phyloP scores from a whole-genome alignment of 2,888 invertebrate species.

The Drosophila mercatorum region DNA sequence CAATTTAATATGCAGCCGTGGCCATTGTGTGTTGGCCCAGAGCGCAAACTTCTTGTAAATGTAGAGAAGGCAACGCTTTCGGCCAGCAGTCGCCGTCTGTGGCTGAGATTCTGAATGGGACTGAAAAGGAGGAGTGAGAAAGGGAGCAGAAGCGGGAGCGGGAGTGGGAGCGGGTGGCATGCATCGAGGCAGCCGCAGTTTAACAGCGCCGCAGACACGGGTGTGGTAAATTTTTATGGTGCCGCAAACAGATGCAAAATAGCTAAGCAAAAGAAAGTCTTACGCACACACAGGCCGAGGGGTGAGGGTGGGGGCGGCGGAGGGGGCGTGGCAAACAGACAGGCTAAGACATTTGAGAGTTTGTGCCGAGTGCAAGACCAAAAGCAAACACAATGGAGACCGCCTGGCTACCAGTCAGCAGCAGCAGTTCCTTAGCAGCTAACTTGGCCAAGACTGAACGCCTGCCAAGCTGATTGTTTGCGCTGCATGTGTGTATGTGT shows the following conservation, averaged over 20 bases:
- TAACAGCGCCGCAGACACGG: constrained; percentile 72
- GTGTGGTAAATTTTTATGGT: constrained; percentile 77
- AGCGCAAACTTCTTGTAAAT: constrained; percentile 51
- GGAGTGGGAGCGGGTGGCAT: constrained; percentile 20
- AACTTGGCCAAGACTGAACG: constrained; percentile 56
- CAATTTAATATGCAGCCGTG: constrained; percentile 63
- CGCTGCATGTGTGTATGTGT: constrained; percentile 9
- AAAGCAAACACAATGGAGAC: constrained; percentile 64
- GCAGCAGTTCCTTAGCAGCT: constrained; percentile 68
- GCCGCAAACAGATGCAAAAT: constrained; percentile 80
- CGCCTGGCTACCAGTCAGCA: constrained; percentile 65
- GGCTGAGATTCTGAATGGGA: constrained; percentile 49
- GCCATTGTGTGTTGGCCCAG: constrained; percentile 51
- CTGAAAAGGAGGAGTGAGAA: not conserved
- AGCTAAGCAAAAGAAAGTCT: constrained; percentile 61
- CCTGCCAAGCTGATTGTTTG: constrained; percentile 53
- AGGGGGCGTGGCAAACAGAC: constrained; percentile 3
- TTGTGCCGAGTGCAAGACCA: constrained; percentile 29
- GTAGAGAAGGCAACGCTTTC: constrained; percentile 45
- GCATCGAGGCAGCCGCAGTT: constrained; percentile 61
- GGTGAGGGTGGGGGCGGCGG: not conserved
- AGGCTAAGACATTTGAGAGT: constrained; percentile 47
- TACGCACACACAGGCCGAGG: constrained; percentile 11
- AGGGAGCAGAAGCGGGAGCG: too few species aligned
- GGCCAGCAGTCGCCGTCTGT: constrained; percentile 50